Evolutionary conservation across 2,888 invertebrate species (phyloP).

Genomic region (Fissipunctia ypsillon): DNA sequence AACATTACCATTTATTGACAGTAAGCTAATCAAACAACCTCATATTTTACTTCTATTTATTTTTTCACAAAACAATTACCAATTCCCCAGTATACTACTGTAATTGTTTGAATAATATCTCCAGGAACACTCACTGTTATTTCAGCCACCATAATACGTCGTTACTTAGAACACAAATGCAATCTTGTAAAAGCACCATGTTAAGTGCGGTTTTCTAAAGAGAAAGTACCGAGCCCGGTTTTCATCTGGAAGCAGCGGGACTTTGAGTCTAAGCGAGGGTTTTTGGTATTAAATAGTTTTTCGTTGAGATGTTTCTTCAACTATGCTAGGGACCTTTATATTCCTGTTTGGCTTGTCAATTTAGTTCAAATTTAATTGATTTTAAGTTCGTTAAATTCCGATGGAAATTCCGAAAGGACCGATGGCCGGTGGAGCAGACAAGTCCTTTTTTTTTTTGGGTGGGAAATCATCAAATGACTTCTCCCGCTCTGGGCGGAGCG

Average conservation of each 20-base stretch:
- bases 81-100: background rate
- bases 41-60: too few relatives aligned
- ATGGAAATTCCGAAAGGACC: too few relatives aligned
- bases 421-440: too few relatives aligned
- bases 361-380: background rate
- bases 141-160: slow-evolving; percentile 19
- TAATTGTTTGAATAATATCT: slow-evolving; percentile 3
- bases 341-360: too few relatives aligned
- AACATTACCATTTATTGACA: too few relatives aligned
- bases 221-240: background rate
- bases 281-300: slow-evolving; percentile 11
- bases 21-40: too few relatives aligned
- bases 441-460: too few relatives aligned
- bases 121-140: background rate
- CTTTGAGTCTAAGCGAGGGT: slow-evolving; percentile 23
- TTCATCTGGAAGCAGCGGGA: slow-evolving; percentile 17
- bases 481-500: too few relatives aligned
- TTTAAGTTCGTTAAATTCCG: background rate
- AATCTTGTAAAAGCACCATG: slow-evolving; percentile 41
- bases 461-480: too few relatives aligned
- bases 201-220: slow-evolving; percentile 40
- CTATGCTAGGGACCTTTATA: background rate
- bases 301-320: background rate
- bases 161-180: slow-evolving; percentile 60
- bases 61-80: too few relatives aligned